Percentiles rank a stretch among this genome's conserved stretches.
These are phyloP conservation scores for Drosophila aff. DNA, from an alignment of 1,140 invertebrate genomes.

Conservation along the genomic window DNA sequence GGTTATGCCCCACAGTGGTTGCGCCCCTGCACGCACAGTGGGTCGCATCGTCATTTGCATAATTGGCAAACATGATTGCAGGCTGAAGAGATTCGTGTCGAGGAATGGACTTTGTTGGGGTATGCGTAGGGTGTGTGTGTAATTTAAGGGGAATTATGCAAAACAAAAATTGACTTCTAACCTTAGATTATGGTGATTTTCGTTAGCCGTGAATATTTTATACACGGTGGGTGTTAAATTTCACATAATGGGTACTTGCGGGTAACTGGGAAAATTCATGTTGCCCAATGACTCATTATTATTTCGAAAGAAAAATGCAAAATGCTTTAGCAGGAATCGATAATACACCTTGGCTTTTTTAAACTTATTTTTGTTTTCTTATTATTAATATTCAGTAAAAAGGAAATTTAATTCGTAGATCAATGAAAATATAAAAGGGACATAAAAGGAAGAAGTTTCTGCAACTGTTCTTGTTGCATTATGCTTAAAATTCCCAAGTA, in stretches of 20 bases:
- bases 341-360: not conserved
- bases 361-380: not conserved
- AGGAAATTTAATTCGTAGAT: too few species aligned
- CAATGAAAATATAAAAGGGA: too few species aligned
- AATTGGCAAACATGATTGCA: constrained; percentile 78
- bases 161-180: constrained; percentile 46
- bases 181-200: constrained; percentile 45
- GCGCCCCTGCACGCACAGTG: constrained; percentile 61
- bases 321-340: not conserved
- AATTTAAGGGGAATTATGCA: constrained; percentile 45
- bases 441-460: too few species aligned
- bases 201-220: constrained; percentile 33
- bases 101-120: constrained; percentile 5
- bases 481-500: not conserved
- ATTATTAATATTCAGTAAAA: too few species aligned
- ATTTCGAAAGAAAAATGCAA: not conserved
- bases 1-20: constrained; percentile 71
- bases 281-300: not conserved
- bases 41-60: constrained; percentile 70
- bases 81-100: constrained; percentile 23
- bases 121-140: not conserved
- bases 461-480: not conserved
- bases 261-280: not conserved
- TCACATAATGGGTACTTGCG: constrained; percentile 1
- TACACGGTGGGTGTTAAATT: constrained; percentile 16